Evolutionary conservation across 2,797 vertebrate genomes (phyloP).

Genomic region (Argentina silus): DNA sequence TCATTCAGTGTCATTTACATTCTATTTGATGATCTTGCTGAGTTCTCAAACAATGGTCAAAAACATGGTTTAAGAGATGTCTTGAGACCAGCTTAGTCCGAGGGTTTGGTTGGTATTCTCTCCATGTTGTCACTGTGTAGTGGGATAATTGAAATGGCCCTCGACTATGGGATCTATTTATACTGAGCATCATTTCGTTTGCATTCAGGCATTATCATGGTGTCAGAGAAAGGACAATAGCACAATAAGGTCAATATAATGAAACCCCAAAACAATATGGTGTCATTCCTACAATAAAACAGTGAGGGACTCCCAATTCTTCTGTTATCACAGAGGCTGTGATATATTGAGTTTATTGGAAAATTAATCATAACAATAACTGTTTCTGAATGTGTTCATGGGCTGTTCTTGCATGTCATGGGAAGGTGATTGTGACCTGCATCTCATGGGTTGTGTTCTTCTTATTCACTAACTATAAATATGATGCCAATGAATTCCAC

Average conservation of each 20-base stretch:
- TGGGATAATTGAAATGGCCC: constrained; percentile 78
- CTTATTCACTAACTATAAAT: background rate
- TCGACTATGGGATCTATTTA: constrained; percentile 79
- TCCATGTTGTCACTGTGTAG: constrained; percentile 75
- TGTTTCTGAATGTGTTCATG: background rate
- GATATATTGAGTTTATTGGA: constrained; percentile 29
- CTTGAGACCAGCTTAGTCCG: constrained; percentile 75
- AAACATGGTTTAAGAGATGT: constrained; percentile 74
- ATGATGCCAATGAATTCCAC: background rate
- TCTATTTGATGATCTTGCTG: constrained; percentile 70
- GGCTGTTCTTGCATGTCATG: background rate
- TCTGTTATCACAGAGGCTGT: constrained; percentile 45
- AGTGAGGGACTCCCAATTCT: constrained; percentile 58
- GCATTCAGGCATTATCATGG: constrained; percentile 80
- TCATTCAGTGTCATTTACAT: constrained; percentile 46
- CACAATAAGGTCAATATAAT: constrained; percentile 82
- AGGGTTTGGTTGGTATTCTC: constrained; percentile 76
- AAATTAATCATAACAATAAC: constrained; percentile 20
- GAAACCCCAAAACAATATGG: constrained; percentile 81
- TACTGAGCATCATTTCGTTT: constrained; percentile 78
- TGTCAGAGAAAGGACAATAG: constrained; percentile 78
- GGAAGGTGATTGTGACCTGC: background rate
- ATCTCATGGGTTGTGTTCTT: background rate
- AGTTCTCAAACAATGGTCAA: constrained; percentile 65
- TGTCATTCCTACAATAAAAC: constrained; percentile 69